Percentiles rank a stretch among this genome's conserved stretches.
These are phyloP conservation scores for Conus ventricosus DNA, from an alignment of 1,140 invertebrate species.

Conservation along the genomic window DNA sequence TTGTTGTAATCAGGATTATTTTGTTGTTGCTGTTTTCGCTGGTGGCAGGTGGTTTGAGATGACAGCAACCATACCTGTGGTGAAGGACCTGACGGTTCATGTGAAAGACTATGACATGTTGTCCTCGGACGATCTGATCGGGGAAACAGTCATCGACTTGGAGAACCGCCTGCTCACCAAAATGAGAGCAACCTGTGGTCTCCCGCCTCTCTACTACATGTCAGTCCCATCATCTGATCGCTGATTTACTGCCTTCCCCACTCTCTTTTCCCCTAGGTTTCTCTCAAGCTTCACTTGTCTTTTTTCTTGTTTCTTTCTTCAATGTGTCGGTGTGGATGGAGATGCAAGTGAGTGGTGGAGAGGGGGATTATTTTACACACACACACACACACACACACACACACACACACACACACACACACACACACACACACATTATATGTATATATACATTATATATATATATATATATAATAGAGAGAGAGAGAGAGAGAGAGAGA, in stretches of 20 bases:
- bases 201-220: slow-evolving; percentile 72
- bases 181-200: slow-evolving; percentile 75
- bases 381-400: too few relatives aligned
- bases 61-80: slow-evolving; percentile 71
- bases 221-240: slow-evolving; percentile 51
- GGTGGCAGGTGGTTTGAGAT: slow-evolving; percentile 75
- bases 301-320: background rate
- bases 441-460: too few relatives aligned
- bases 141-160: slow-evolving; percentile 76
- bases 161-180: slow-evolving; percentile 76
- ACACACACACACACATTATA: too few relatives aligned
- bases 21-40: too few relatives aligned
- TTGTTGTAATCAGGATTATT: too few relatives aligned
- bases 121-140: slow-evolving; percentile 75
- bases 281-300: background rate
- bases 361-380: too few relatives aligned
- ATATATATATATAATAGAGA: too few relatives aligned
- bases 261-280: background rate
- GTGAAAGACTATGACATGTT: slow-evolving; percentile 76
- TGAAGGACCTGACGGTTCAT: slow-evolving; percentile 73
- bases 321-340: too few relatives aligned
- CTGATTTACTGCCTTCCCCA: too few relatives aligned
- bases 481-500: too few relatives aligned
- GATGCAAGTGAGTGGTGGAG: too few relatives aligned
- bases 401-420: too few relatives aligned